Evolutionary conservation across 2,113 vertebrate genomes (phyloP), one percentile per base, ranked within the genome.

Genomic region (Phylloscopus trochiloides): DNA sequence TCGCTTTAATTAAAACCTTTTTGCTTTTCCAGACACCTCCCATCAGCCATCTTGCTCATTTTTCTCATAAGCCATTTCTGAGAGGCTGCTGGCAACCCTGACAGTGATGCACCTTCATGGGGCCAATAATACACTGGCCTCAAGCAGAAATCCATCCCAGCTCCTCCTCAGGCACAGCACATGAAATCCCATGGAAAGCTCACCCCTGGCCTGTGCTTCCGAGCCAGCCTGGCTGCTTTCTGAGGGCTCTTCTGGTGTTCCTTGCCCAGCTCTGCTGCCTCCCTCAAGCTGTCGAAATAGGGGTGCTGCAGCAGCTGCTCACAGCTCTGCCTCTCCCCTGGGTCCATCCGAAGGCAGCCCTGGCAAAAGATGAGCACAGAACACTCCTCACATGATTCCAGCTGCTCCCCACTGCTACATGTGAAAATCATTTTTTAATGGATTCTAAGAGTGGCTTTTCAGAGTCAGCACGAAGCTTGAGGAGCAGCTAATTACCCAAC

Each of bases 321-420:
- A 31, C 99, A 99, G 0, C 96, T 98, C 91, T 98, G 96, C 58
- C 99, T 98, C 97, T 99, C 98, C 0, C 97, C 98, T 2, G 99
- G 99, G 92, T 99, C 98, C 99, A 99, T 99, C 50, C 92, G 97
- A 67, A 99, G 98, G 87, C 99, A 99, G 22, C 98, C 98, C 99
- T 99, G 29, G 1, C 65, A 26, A 48, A 70, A 67, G 28, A 83
- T 5, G 63, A 15, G 36, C 86, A 61, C 34, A 28, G 2, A 72
- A 6, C n/a, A 2, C 19, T 38, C 1, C 0, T 26, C 3, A 3
- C 34, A 12, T 51, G 7, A 4, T 12, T 55, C 77, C 92, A 36
- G 42, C 47, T 6, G 22, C 57, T 50, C 57, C 14, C 1, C 72
- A 65, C 10, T 7, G 51, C 17, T 14, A 36, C 11, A 9, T 0